A percentile compares a stretch with the other conserved stretches of the same genome.
phyloP scores from a whole-genome alignment of 2,888 invertebrate genomes.

The Chaetogeoica ovagalla region DNA sequence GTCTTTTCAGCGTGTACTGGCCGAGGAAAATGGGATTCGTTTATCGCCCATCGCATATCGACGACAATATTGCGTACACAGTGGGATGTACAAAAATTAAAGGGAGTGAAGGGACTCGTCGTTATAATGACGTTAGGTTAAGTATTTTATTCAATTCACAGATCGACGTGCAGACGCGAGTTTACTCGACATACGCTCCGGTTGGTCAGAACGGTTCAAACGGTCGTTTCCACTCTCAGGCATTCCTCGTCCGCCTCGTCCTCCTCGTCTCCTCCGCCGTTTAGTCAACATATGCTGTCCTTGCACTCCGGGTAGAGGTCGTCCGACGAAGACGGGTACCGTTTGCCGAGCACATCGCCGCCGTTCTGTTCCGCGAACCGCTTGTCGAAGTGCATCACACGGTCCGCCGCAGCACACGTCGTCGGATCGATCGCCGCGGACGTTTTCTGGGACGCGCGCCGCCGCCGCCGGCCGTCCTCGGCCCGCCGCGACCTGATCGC shows the following conservation, averaged over 20 bases:
- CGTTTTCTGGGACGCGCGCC: conserved; percentile 63
- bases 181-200: too few relatives aligned
- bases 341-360: conserved; percentile 63
- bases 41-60: too few relatives aligned
- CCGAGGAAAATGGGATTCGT: too few relatives aligned
- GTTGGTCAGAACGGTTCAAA: conserved; percentile 8
- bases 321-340: conserved; percentile 58
- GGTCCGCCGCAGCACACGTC: conserved; percentile 59
- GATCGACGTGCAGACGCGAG: too few relatives aligned
- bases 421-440: conserved; percentile 61
- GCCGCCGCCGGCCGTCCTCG: conserved; percentile 61
- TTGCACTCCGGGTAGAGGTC: conserved; percentile 63
- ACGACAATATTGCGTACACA: too few relatives aligned
- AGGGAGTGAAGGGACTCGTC: too few relatives aligned
- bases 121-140: too few relatives aligned
- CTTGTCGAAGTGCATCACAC: conserved; percentile 65
- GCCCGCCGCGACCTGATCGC: conserved; percentile 24
- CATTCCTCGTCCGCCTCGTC: neutral
- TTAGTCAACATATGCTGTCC: conserved; percentile 75
- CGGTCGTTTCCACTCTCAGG: conserved; percentile 37
- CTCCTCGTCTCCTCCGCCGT: conserved; percentile 49
- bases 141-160: too few relatives aligned
- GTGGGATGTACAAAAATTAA: too few relatives aligned
- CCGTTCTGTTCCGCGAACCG: conserved; percentile 63
- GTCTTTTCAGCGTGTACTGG: too few relatives aligned